These are phyloP conservation scores for Basileuterus tristriatus DNA, from an alignment of 2,797 vertebrate species.

Conservation along the genomic window DNA sequence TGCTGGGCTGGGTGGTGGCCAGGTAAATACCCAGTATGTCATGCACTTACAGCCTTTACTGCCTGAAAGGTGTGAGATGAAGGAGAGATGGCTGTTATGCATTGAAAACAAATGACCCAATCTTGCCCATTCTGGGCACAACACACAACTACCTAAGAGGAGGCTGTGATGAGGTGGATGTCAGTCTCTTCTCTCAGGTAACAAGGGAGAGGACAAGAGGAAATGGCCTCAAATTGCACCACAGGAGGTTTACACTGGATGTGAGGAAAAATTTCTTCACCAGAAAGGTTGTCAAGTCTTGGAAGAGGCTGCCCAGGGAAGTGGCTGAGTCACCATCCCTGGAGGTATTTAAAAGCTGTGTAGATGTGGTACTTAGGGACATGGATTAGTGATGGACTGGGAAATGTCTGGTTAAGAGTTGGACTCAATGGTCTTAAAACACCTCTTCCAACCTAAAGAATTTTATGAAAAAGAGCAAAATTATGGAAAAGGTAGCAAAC, in stretches of 20 bases:
- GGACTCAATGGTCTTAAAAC: neutral
- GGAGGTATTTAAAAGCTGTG: neutral
- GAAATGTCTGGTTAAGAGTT: neutral
- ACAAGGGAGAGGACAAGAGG: neutral
- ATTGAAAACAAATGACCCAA: neutral
- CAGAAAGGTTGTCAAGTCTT: neutral
- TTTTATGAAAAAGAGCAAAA: neutral
- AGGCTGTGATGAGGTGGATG: neutral
- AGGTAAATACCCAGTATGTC: neutral
- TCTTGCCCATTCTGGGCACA: neutral
- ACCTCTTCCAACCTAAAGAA: neutral
- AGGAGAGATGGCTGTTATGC: neutral
- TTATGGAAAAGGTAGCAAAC: neutral
- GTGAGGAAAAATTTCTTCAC: neutral
- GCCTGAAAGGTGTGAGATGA: neutral
- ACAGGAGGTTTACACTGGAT: neutral
- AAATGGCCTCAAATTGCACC: neutral
- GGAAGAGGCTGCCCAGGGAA: neutral
- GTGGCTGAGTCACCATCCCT: neutral
- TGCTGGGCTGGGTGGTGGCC: accelerated
- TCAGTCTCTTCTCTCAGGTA: neutral
- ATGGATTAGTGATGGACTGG: neutral
- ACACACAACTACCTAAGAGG: neutral
- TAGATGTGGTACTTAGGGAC: neutral
- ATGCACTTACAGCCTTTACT: neutral